These are phyloP conservation scores for Tanaodytes sp. DNA, from an alignment of 2,888 invertebrate genomes.

Conservation along the genomic window DNA sequence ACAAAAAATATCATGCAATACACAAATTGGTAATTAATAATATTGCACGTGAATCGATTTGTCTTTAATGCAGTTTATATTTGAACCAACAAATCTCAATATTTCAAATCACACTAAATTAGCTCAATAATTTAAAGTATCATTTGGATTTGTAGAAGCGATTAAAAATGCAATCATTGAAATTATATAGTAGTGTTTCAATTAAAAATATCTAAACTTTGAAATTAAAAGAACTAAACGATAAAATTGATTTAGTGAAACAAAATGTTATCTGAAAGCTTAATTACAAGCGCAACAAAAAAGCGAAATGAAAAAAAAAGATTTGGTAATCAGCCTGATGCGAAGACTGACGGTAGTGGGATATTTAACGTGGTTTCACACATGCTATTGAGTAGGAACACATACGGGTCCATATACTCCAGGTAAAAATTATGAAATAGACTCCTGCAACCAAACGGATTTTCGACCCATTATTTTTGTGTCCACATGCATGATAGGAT, in stretches of 20 bases:
- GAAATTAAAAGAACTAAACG: too few species aligned
- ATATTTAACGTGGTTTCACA: conserved; percentile 73
- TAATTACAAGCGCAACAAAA: conserved; percentile 25
- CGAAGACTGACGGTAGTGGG: conserved; percentile 73
- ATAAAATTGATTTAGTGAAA: conserved; percentile 27
- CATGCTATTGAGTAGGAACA: conserved; percentile 74
- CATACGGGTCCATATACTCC: conserved; percentile 74
- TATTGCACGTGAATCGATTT: too few species aligned
- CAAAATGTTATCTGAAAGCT: conserved; percentile 60
- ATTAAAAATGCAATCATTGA: too few species aligned
- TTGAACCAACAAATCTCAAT: too few species aligned
- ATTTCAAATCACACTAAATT: too few species aligned
- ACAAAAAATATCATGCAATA: too few species aligned
- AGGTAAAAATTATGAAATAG: conserved; percentile 74
- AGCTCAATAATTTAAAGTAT: too few species aligned
- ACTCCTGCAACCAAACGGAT: conserved; percentile 73
- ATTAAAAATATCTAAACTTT: too few species aligned
- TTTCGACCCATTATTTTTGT: conserved; percentile 69
- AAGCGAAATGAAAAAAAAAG: conserved; percentile 59
- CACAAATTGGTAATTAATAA: too few species aligned
- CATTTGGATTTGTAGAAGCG: too few species aligned
- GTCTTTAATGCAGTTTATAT: too few species aligned
- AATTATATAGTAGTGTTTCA: too few species aligned
- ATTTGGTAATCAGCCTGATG: conserved; percentile 70
- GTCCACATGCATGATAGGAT: conserved; percentile 67